Conservation (phyloP, 2,113 vertebrate genomes). For the Aphelocoma coerulescens region DNA sequence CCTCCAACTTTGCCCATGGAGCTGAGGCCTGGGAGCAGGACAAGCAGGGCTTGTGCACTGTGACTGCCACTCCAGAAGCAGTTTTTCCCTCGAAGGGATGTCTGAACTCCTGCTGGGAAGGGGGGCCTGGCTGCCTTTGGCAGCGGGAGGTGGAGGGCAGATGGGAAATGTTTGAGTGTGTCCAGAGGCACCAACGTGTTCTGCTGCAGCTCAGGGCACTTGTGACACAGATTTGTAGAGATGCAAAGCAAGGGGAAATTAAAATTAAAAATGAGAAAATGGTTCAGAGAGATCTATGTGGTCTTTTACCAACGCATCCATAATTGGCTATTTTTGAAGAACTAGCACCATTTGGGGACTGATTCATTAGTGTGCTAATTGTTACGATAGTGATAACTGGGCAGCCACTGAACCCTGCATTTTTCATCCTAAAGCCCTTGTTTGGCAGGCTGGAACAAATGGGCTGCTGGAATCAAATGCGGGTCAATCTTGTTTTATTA, state of each 20-base stretch:
- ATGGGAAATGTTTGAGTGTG: neutral
- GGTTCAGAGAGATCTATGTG: neutral
- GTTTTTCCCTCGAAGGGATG: neutral
- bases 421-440: neutral
- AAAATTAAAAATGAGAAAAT: neutral
- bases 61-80: neutral
- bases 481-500: conserved; percentile 7
- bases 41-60: neutral
- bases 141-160: neutral
- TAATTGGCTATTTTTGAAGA: conserved; percentile 8
- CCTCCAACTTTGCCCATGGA: accelerated
- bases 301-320: neutral
- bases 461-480: neutral
- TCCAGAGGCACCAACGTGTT: neutral
- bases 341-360: conserved; percentile 26
- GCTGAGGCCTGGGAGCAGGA: neutral
- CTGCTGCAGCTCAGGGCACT: neutral
- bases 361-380: conserved; percentile 51
- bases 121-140: neutral
- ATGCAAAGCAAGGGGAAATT: neutral
- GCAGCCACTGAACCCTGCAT: neutral
- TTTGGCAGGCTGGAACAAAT: conserved; percentile 32
- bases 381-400: neutral
- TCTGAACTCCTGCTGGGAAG: neutral
- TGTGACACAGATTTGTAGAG: neutral